phyloP scores from a whole-genome alignment of 1,140 invertebrate species.

The Diabrotica undecimpunctata region DNA sequence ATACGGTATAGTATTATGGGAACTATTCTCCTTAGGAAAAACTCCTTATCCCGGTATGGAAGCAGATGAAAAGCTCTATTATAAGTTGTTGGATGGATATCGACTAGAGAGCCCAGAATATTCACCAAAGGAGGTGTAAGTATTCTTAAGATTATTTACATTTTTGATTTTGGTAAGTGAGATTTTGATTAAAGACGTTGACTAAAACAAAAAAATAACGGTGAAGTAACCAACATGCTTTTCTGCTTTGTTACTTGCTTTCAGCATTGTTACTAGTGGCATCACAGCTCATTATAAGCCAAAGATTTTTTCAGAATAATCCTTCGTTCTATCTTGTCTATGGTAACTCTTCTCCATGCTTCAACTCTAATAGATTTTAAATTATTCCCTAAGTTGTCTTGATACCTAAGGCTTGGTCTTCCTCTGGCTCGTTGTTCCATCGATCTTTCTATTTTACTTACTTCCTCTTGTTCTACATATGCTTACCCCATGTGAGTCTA shows the following conservation, averaged over 20 bases:
- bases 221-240: neutral
- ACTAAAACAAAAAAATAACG: neutral
- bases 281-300: neutral
- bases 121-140: conserved; percentile 71
- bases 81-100: conserved; percentile 77
- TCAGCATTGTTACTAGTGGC: neutral
- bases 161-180: neutral
- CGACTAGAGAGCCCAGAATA: conserved; percentile 81
- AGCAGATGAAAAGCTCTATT: conserved; percentile 66
- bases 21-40: conserved; percentile 85
- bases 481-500: too few relatives aligned
- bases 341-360: too few relatives aligned
- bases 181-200: neutral
- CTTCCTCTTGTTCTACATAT: too few relatives aligned
- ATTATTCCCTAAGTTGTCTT: too few relatives aligned
- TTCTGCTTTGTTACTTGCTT: neutral
- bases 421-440: too few relatives aligned
- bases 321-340: too few relatives aligned
- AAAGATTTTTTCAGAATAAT: neutral
- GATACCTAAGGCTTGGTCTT: too few relatives aligned
- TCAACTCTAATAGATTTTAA: too few relatives aligned
- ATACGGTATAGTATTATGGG: conserved; percentile 91
- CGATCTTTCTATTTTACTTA: too few relatives aligned
- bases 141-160: conserved; percentile 21
- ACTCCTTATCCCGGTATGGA: conserved; percentile 85